phyloP scores from a whole-genome alignment of 2,888 invertebrate genomes.

The Archips crataeganus region DNA sequence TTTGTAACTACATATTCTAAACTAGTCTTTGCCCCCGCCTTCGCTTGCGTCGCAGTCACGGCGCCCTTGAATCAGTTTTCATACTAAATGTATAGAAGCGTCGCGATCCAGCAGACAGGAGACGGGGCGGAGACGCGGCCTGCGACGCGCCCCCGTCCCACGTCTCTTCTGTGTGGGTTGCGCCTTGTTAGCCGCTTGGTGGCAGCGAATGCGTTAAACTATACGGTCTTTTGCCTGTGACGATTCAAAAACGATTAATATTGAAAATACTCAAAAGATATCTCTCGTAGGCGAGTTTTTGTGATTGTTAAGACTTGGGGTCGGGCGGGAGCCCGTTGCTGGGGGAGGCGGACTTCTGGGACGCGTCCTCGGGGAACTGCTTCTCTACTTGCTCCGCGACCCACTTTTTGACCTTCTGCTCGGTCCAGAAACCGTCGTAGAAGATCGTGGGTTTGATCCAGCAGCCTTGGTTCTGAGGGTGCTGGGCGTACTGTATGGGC shows the following conservation, averaged over 20 bases:
- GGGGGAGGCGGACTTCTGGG: slow-evolving; percentile 54
- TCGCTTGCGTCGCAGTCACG: too few species aligned
- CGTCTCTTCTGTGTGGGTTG: too few species aligned
- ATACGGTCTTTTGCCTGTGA: neutral
- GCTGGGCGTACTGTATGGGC: slow-evolving; percentile 58
- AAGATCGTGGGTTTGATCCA: slow-evolving; percentile 84
- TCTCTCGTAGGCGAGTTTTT: slow-evolving; percentile 8
- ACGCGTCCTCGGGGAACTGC: slow-evolving; percentile 73
- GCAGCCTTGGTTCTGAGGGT: slow-evolving; percentile 68
- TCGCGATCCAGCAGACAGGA: too few species aligned
- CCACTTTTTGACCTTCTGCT: slow-evolving; percentile 84
- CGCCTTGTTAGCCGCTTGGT: too few species aligned
- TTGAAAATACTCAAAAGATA: slow-evolving; percentile 24
- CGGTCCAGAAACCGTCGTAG: slow-evolving; percentile 84
- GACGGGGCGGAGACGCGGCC: too few species aligned
- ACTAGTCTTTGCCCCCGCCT: too few species aligned
- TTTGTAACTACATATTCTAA: too few species aligned
- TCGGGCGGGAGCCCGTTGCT: slow-evolving; percentile 48
- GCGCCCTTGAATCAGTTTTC: too few species aligned
- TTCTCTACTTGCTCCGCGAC: slow-evolving; percentile 82
- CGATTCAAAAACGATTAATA: slow-evolving; percentile 15
- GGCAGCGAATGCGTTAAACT: too few species aligned
- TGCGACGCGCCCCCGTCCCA: too few species aligned
- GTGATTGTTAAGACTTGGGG: slow-evolving; percentile 48
- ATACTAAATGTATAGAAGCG: too few species aligned